Percentiles rank a stretch among this genome's conserved stretches.
Evolutionary conservation across 2,888 invertebrate genomes (phyloP).

Genomic region (Caenorhabditis drosophilae): DNA sequence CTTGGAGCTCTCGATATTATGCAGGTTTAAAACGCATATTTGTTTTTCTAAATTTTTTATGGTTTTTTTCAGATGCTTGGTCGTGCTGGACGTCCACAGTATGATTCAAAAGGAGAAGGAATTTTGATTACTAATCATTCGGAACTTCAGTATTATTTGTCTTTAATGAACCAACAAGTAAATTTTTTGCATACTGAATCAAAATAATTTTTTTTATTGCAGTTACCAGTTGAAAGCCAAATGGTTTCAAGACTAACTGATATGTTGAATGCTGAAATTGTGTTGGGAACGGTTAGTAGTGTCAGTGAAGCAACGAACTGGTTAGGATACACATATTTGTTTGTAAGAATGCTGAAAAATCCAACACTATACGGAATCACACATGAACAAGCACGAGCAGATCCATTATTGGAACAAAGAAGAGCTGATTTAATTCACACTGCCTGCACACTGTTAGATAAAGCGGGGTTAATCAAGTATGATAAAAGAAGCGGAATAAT

Average conservation of each 20-base stretch:
- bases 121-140: slow-evolving; percentile 98
- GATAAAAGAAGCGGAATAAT: slow-evolving; percentile 89
- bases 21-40: too few species aligned
- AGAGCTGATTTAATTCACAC: slow-evolving; percentile 94
- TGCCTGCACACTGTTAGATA: slow-evolving; percentile 86
- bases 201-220: slow-evolving; percentile 16
- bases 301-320: slow-evolving; percentile 89
- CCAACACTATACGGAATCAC: slow-evolving; percentile 87
- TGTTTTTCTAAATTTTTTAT: too few species aligned
- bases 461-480: slow-evolving; percentile 91
- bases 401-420: slow-evolving; percentile 84
- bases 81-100: slow-evolving; percentile 95
- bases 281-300: slow-evolving; percentile 89
- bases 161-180: slow-evolving; percentile 90
- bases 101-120: slow-evolving; percentile 94
- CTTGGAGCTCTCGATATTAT: slow-evolving; percentile 94
- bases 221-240: slow-evolving; percentile 94
- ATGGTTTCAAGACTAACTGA: slow-evolving; percentile 89
- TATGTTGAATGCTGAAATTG: slow-evolving; percentile 96
- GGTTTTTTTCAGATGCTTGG: too few species aligned
- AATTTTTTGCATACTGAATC: too few species aligned
- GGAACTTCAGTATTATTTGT: slow-evolving; percentile 95
- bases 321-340: slow-evolving; percentile 95
- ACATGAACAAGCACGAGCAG: slow-evolving; percentile 75
- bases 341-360: slow-evolving; percentile 89